Conservation (phyloP, 1,140 invertebrate genomes). For the Mercenaria mercenaria region DNA sequence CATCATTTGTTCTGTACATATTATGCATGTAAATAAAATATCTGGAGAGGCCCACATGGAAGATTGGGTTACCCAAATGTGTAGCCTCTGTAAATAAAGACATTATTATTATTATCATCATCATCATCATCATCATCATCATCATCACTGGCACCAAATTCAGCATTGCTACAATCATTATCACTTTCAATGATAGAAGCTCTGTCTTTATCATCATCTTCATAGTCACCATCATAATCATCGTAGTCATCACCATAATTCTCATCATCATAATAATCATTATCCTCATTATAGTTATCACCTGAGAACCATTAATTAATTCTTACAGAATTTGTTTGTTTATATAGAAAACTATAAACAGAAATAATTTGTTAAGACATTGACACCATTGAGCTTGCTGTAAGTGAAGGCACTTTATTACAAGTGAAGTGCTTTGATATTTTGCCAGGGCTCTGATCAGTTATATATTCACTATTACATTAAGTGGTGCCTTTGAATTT, state of each 20-base stretch:
- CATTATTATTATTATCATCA: background rate
- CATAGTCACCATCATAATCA: background rate
- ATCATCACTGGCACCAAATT: background rate
- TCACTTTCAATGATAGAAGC: background rate
- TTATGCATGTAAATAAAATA: too few species aligned
- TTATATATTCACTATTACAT: background rate
- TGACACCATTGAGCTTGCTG: too few species aligned
- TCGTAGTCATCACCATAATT: background rate
- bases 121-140: background rate
- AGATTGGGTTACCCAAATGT: too few species aligned
- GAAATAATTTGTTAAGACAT: background rate
- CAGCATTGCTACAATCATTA: background rate
- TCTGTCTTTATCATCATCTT: background rate
- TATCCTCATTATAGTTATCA: too few species aligned
- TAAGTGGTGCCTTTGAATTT: conserved; percentile 2
- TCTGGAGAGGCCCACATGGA: too few species aligned
- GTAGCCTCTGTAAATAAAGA: too few species aligned
- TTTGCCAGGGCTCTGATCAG: background rate
- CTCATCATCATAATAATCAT: too few species aligned
- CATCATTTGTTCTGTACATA: background rate
- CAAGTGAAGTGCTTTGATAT: background rate
- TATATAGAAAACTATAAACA: background rate
- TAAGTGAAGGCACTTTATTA: background rate
- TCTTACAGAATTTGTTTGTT: background rate
- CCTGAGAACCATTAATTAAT: too few species aligned